phyloP scores from a whole-genome alignment of 2,113 vertebrate species.

The Syrrhaptes paradoxus region DNA sequence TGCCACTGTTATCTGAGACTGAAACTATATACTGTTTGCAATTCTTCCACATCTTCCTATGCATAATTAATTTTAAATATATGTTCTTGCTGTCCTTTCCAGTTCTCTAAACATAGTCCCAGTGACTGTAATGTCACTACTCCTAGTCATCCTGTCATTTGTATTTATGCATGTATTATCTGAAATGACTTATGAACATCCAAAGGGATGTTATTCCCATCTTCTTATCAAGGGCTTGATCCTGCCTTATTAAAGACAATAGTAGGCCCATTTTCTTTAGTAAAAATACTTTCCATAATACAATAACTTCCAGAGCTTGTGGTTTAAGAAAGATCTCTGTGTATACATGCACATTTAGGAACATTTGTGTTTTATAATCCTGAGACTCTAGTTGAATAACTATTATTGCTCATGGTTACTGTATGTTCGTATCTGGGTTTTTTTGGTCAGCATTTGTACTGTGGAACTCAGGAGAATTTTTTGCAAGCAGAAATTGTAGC shows the following conservation, averaged over 20 bases:
- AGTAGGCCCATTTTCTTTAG: neutral
- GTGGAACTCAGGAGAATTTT: neutral
- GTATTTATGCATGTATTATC: neutral
- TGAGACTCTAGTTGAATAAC: neutral
- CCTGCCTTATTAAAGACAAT: neutral
- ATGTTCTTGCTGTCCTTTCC: neutral
- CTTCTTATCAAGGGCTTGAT: neutral
- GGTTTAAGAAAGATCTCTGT: neutral
- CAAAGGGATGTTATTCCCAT: neutral
- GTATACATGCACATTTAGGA: accelerated
- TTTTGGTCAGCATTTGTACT: neutral
- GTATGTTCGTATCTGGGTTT: neutral
- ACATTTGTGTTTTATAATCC: neutral
- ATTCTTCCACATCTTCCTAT: neutral
- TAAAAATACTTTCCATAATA: neutral
- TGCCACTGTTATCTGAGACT: neutral
- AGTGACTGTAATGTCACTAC: neutral
- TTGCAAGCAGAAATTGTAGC: neutral
- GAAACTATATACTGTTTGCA: neutral
- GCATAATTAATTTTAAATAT: neutral
- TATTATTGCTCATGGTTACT: neutral
- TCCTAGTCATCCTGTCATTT: neutral
- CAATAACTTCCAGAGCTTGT: neutral
- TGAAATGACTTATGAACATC: neutral
- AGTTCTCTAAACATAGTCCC: neutral